Conservation (phyloP, 2,888 invertebrate genomes). For the Actias luna region DNA sequence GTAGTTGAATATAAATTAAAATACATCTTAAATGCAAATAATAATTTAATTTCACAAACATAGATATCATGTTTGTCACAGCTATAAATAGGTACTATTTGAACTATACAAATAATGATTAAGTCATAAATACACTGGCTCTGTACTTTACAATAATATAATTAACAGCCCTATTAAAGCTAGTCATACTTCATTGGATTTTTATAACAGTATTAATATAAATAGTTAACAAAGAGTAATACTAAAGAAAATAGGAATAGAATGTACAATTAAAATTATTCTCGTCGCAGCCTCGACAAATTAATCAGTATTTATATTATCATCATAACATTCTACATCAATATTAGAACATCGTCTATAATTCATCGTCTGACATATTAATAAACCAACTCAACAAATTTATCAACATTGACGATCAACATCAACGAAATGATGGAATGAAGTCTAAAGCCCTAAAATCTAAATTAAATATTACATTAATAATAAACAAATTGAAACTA, state of each 20-base stretch:
- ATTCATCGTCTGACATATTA: conserved; percentile 36
- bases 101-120: conserved; percentile 81
- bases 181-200: conserved; percentile 74
- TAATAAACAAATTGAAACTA: conserved; percentile 57
- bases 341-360: conserved; percentile 27
- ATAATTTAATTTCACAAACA: conserved; percentile 80
- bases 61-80: conserved; percentile 60
- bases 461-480: conserved; percentile 59
- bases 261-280: conserved; percentile 64
- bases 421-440: conserved; percentile 63
- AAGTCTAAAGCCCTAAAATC: conserved; percentile 58
- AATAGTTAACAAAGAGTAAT: conserved; percentile 79
- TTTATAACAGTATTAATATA: conserved; percentile 75
- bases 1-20: conserved; percentile 28
- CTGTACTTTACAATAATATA: conserved; percentile 77
- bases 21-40: conserved; percentile 61
- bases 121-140: conserved; percentile 80
- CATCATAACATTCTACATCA: conserved; percentile 4
- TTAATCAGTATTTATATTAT: conserved; percentile 24
- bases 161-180: conserved; percentile 78
- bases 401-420: conserved; percentile 43
- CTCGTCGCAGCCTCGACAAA: conserved; percentile 42
- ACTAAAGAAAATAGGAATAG: conserved; percentile 72
- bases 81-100: conserved; percentile 77
- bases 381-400: conserved; percentile 62